Evolutionary conservation across 2,113 vertebrate species (phyloP), one percentile per base, ranked within the genome.

Genomic region (Oryzias javanicus): DNA sequence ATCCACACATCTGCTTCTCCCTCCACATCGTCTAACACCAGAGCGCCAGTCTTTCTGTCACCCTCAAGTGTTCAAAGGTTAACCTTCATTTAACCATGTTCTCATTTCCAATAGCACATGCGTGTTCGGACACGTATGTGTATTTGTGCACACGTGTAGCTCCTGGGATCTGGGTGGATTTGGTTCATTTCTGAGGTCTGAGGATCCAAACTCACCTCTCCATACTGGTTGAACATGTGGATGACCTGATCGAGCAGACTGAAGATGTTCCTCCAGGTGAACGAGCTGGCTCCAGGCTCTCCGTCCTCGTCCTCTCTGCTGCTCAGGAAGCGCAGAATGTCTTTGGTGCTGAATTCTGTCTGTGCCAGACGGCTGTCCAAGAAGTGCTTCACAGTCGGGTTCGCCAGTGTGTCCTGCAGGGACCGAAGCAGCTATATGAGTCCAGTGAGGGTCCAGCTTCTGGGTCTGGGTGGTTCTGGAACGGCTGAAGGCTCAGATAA

Each of bases 181-280:
- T 57, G n/a, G 55, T 53, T 64, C 49, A 59, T 53, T 58, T 49
- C 60, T 59, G 48, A 52, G 59, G 59, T 79, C 60, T 78, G 58
- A 55, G 45, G 75, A 70, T 27, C 29, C 29, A 2, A 59, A 17
- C 91, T 93, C 80, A 98, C 97, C 95, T 96, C 92, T 67, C 94
- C 90, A 47, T 95, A 98, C 51, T 91, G 90, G 86, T 89, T 92
- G 76, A 94, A 78, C 62, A 87, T 82, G 50, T 70, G 92, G 8
- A 98, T 76, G 54, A 85, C 58, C 55, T 70, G 90, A 73, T 98
- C 93, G 0, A 81, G 89, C 66, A 91, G 16, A 52, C 90, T 93
- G 67, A 98, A 98, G 72, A 97, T 57, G 54, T 93, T 92, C 54
- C 92, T 91, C 97, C 97, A 98, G 90, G 94, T 90, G 25, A 95